A percentile compares a stretch with the other conserved stretches of the same genome.
Evolutionary conservation across 1,140 invertebrate genomes (phyloP).

Genomic region (Ceratoteleas bidentatus): DNA sequence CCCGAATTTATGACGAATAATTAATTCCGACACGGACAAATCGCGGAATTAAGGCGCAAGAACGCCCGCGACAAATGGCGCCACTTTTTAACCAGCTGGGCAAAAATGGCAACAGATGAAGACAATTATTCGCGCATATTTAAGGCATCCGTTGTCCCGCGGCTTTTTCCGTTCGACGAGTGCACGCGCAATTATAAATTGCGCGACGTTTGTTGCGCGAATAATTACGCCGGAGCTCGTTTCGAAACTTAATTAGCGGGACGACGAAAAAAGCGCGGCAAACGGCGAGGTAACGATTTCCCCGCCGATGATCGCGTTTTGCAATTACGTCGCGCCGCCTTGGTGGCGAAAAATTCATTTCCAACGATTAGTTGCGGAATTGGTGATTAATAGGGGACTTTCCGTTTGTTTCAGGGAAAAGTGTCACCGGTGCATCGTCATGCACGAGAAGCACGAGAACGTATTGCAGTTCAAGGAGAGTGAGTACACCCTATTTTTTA

Average conservation of each 20-base stretch:
- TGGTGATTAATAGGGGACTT: neutral
- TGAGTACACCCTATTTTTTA: slow-evolving; percentile 79
- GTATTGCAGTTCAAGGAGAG: slow-evolving; percentile 90
- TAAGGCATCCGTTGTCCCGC: slow-evolving; percentile 7
- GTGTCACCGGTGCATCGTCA: slow-evolving; percentile 86
- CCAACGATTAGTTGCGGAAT: neutral
- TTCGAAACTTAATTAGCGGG: slow-evolving; percentile 26
- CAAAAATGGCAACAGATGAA: slow-evolving; percentile 45
- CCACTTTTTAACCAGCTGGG: slow-evolving; percentile 29
- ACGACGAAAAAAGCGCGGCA: neutral
- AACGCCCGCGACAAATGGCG: slow-evolving; percentile 42
- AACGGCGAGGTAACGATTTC: slow-evolving; percentile 12
- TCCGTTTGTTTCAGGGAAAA: slow-evolving; percentile 79
- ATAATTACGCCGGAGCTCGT: slow-evolving; percentile 25
- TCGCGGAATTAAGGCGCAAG: slow-evolving; percentile 45
- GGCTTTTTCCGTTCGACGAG: neutral
- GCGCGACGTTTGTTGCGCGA: slow-evolving; percentile 22
- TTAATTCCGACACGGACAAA: slow-evolving; percentile 45
- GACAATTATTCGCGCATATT: slow-evolving; percentile 51
- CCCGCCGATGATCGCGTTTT: slow-evolving; percentile 7
- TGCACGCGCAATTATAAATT: slow-evolving; percentile 30
- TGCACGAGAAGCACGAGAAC: slow-evolving; percentile 86
- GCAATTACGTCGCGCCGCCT: slow-evolving; percentile 14
- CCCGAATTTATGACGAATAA: slow-evolving; percentile 43
- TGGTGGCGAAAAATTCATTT: neutral